These are phyloP conservation scores for Candoia aspera DNA, from an alignment of 2,113 vertebrate genomes.

Conservation along the genomic window DNA sequence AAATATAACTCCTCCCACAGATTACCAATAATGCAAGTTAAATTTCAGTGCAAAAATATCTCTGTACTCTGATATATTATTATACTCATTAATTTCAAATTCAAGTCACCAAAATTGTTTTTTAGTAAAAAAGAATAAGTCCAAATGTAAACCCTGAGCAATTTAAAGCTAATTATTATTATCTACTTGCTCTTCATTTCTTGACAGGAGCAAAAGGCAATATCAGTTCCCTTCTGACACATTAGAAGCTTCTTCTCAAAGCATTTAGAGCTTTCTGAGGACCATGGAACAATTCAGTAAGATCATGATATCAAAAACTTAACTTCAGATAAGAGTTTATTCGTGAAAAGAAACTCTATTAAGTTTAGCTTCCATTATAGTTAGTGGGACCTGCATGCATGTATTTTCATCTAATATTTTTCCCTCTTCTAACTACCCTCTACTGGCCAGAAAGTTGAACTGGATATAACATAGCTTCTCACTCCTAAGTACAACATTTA, in stretches of 20 bases:
- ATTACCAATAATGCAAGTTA: conserved; percentile 23
- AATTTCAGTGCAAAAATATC: conserved; percentile 46
- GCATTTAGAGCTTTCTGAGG: neutral
- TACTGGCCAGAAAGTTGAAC: neutral
- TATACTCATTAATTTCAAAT: conserved; percentile 46
- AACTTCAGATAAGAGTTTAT: neutral
- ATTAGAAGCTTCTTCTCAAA: neutral
- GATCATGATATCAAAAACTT: neutral
- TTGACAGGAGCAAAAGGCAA: conserved; percentile 4
- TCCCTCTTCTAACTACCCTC: neutral
- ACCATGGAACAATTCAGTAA: neutral
- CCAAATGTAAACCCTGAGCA: conserved; percentile 40
- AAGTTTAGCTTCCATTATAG: neutral
- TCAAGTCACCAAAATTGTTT: conserved; percentile 14
- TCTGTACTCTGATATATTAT: neutral
- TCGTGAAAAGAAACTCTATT: neutral
- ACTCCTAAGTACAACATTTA: neutral
- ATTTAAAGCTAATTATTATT: conserved; percentile 45
- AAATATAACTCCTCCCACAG: conserved; percentile 26
- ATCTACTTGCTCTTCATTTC: conserved; percentile 35
- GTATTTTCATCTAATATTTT: neutral
- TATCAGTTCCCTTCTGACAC: neutral
- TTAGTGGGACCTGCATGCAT: neutral
- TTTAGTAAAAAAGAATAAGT: conserved; percentile 40
- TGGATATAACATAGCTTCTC: neutral